Conservation (phyloP, 2,888 invertebrate genomes). For the Meandrusa payeni region DNA sequence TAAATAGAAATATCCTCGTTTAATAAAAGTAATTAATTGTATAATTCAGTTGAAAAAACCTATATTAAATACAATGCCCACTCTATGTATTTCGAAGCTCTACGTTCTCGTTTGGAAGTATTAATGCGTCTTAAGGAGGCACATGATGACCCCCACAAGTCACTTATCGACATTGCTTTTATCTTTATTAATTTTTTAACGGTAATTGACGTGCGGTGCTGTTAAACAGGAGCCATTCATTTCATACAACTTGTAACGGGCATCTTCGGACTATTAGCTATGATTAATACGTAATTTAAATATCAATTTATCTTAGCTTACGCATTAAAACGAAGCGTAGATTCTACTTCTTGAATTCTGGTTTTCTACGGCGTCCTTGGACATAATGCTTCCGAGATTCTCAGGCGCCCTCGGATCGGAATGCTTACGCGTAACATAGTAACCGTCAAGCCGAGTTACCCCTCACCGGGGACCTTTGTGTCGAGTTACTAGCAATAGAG, state of each 20-base stretch:
- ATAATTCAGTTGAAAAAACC: no score
- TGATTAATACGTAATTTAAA: constrained; percentile 10
- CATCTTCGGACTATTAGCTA: constrained; percentile 4
- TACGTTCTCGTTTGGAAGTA: constrained; percentile 15
- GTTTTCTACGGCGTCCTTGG: no score
- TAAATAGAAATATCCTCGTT: no score
- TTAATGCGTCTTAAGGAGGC: constrained; percentile 24
- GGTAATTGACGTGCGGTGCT: constrained; percentile 19
- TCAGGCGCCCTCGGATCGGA: no score
- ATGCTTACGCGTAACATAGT: no score
- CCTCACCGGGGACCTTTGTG: no score
- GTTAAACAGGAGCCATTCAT: constrained; percentile 22
- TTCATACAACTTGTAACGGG: constrained; percentile 5
- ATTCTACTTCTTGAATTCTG: no score
- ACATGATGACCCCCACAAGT: constrained; percentile 29
- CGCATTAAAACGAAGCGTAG: no score
- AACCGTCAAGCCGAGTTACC: no score
- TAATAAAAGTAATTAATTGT: no score
- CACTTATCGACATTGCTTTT: constrained; percentile 20
- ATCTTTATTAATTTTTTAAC: constrained; percentile 23
- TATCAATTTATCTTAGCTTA: constrained; percentile 6
- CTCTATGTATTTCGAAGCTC: constrained; percentile 6
- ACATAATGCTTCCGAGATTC: no score
- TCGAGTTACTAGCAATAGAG: no score
- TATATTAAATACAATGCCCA: neutral